Percentiles rank a stretch among this genome's conserved stretches.
Evolutionary conservation across 2,113 vertebrate species (phyloP).

Genomic region (Alexandromys fortis): DNA sequence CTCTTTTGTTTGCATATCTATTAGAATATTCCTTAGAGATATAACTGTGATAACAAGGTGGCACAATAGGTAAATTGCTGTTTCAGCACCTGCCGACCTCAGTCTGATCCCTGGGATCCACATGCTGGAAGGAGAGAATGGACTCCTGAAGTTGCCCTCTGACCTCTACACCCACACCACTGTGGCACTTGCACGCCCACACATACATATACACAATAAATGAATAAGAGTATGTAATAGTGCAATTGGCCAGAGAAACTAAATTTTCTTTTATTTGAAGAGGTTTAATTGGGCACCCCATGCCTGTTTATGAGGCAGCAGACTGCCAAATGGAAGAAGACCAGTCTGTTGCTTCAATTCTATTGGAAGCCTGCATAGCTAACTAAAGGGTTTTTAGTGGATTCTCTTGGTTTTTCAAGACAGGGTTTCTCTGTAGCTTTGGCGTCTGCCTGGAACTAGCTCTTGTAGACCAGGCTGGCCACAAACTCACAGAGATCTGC

Average conservation of each 20-base stretch:
- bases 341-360: background rate
- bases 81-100: too few species aligned
- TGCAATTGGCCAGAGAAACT: background rate
- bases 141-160: too few species aligned
- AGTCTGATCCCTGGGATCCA: background rate
- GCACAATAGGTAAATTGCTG: background rate
- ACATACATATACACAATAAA: too few species aligned
- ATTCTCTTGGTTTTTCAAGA: background rate
- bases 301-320: background rate
- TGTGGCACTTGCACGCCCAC: too few species aligned
- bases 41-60: background rate
- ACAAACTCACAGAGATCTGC: too few species aligned
- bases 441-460: too few species aligned
- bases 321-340: background rate
- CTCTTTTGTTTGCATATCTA: background rate
- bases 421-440: too few species aligned
- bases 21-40: constrained; percentile 21
- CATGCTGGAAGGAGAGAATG: too few species aligned
- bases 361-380: background rate
- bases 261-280: background rate
- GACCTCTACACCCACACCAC: background rate
- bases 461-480: too few species aligned
- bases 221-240: background rate
- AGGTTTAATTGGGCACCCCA: background rate
- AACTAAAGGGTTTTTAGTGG: background rate